Evolutionary conservation across 2,113 vertebrate species (phyloP), one percentile per base, ranked within the genome.

Genomic region (Glaucomys volans): DNA sequence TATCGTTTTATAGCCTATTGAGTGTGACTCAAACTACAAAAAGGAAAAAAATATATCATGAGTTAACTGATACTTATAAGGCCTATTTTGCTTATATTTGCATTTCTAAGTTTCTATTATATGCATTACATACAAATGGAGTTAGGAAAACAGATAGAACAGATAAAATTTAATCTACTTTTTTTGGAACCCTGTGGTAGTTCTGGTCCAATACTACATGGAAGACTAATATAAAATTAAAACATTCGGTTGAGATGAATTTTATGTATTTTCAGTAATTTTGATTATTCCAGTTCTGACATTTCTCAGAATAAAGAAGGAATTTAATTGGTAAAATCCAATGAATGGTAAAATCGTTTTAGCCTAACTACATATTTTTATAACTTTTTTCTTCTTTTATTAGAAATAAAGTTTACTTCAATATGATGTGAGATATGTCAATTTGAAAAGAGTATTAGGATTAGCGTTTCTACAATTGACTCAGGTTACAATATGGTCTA

Each of bases 401-500:
- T 69, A 50, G 50, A 96, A 72, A 47, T 83, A 79, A 59, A 30
- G 0, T 54, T 64, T 54, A 35, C 75, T 17, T n/a, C 87, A 75
- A 50, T 54, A 22, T 62, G 17, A 95, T 77, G 72, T 17, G 84
- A 96, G 14, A 47, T 93, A 22, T 52, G 62, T 37, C 37, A 24
- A 40, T 28, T 95, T 97, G 93, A 97, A 97, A 97, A 89, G 44
- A 66, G 77, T 97, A 59, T 14, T 80, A 26, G 4, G 87, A 87
- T 5, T 42, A 95, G 52, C 85, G 97, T 95, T 97, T 98, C 77
- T 77, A 35, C 59, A 81, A 88, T 52, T 98, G 90, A 76, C 94
- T 97, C 67, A 95, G 93, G 75, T 40, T 66, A 95, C 64, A 32
- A 35, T 90, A 72, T 84, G 79, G 87, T n/a, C 88, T 97, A 44